Conservation (phyloP, 2,888 invertebrate genomes). For the Sympetrum striolatum region DNA sequence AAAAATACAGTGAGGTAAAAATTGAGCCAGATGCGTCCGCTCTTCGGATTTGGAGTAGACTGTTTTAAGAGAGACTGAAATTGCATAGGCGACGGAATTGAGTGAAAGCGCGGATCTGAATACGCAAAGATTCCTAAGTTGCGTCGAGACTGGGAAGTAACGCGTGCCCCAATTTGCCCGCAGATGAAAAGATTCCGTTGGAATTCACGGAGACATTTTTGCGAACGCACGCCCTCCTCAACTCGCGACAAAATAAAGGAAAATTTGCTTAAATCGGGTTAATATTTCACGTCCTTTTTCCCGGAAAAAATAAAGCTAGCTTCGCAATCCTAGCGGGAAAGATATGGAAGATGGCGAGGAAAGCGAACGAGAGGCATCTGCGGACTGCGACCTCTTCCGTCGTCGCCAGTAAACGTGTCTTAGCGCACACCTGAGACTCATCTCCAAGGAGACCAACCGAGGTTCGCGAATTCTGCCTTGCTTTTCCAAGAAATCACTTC, state of each 20-base stretch:
- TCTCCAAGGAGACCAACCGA: not conserved
- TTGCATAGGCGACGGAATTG: not conserved
- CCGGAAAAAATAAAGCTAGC: not conserved
- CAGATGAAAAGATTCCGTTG: not conserved
- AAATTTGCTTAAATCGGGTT: not conserved
- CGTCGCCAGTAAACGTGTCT: conserved; percentile 17
- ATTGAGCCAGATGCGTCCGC: conserved; percentile 13
- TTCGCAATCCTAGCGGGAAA: not conserved
- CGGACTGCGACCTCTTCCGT: conserved; percentile 7
- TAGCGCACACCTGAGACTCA: conserved; percentile 1
- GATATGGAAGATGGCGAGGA: not conserved
- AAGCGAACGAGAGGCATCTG: conserved; percentile 6
- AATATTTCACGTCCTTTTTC: not conserved
- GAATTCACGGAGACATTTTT: not conserved
- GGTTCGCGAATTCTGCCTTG: no score
- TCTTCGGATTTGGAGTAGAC: not conserved
- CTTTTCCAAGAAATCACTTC: not conserved
- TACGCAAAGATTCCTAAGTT: not conserved
- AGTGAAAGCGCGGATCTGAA: not conserved
- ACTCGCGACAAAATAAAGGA: not conserved
- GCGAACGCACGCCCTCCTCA: not conserved
- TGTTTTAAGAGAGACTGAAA: not conserved
- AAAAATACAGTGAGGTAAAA: not conserved
- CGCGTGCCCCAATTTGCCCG: not conserved
- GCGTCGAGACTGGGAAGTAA: not conserved